Evolutionary conservation across 2,113 vertebrate genomes (phyloP), one percentile per base, ranked within the genome.

Genomic region (Corvus moneduloides): DNA sequence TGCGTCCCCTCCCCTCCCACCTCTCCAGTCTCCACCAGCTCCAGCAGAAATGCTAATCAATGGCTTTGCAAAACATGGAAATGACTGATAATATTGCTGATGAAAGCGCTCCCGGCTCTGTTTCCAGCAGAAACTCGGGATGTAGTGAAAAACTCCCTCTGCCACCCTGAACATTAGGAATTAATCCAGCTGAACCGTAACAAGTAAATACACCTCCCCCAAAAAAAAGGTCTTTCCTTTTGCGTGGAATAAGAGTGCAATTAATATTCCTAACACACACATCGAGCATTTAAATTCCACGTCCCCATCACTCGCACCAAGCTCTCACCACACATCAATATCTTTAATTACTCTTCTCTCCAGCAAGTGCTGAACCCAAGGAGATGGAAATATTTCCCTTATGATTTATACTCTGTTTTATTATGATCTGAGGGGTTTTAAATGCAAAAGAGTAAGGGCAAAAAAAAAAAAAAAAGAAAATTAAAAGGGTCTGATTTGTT

Each of bases 291-390:
- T 94, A 92, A 93, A 96, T 97, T 93, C 87, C 74, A 51, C 84
- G 80, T 77, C 76, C 76, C 84, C 64, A 26, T 97, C 94, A 91
- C 80, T 90, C 91, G 90, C 74, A 71, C 63, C 56, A 8, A 88
- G 77, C 95, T 94, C 90, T 91, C 91, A 84, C 54, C 74, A 87
- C 67, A 93, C 84, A 89, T 95, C 94, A 95, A 54, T 91, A 95
- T 96, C 93, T 96, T 96, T 96, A 96, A 97, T 96, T 97, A 95
- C 94, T 94, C 89, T 89, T 91, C 89, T 96, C 87, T 91, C 89
- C 93, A 94, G 94, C 91, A 95, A 94, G 82, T 0, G 1, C 93
- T 69, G 91, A 87, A 84, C 87, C 75, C 73, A 39, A 91, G 94
- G 75, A 94, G 94, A 91, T 59, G 78, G 74, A 91, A 97, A 77